Evolutionary conservation across 2,888 invertebrate species (phyloP), one percentile per base, ranked within the genome.

Genomic region (Dendrolimus houi): DNA sequence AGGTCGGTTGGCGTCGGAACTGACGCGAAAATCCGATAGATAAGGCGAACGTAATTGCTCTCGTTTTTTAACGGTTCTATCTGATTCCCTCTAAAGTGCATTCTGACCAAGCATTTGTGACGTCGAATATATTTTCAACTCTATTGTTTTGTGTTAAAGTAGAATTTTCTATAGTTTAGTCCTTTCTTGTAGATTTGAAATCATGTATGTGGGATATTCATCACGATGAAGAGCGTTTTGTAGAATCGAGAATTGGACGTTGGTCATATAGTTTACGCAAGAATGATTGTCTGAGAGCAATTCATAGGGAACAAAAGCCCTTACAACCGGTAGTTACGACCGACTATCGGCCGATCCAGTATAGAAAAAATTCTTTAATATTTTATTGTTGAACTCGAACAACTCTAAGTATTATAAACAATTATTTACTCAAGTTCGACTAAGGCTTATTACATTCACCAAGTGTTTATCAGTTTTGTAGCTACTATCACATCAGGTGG

Each of bases 181-280:
- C 1, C 55, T 63, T 13, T 59, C 61, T 61, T 64, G 62, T 63
- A 68, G 69, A 69, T 71, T 72, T 71, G 47, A 6, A 2, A 9
- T 29, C 29, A 77, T 73, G 70, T 75, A 74, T 75, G 72, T 71
- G 76, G 78, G 64, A 71, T 81, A 88, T 90, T 83, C 80, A 86
- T 90, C 87, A 85, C 83, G 75, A 81, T 77, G 86, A 87, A 88
- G 81, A 86, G 79, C 87, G 70, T 88, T 87, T 85, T 87, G 85
- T 84, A 78, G 85, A 83, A 87, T 83, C 77, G 81, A 76, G 74
- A 84, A 83, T 85, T 81, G 86, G 84, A 82, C 81, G 72, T 71
- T 77, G 75, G 81, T 75, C 72, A 72, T 73, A 78, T 71, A 77
- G 81, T 83, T 88, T 86, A 87, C 83, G 82, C 68, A 78, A 74